A percentile compares a stretch with the other conserved stretches of the same genome.
Evolutionary conservation across 2,113 vertebrate genomes (phyloP).

Genomic region (Nibea coibor): DNA sequence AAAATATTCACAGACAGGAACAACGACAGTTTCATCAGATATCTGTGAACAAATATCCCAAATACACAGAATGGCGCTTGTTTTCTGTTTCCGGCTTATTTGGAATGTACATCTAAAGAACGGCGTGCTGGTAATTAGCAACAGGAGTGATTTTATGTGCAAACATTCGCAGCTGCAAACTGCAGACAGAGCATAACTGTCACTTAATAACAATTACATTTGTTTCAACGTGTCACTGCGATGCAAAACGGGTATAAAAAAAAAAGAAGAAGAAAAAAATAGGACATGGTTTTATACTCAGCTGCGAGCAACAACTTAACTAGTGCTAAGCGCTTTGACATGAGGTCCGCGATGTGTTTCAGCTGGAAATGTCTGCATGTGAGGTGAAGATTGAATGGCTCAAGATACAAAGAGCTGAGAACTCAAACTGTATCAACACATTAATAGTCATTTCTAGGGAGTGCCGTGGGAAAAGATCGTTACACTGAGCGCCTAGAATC

Average conservation of each 20-base stretch:
- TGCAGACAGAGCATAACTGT: not conserved
- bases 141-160: not conserved
- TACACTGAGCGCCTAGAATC: too few relatives aligned
- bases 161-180: not conserved
- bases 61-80: not conserved
- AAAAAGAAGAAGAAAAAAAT: too few relatives aligned
- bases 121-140: too few relatives aligned
- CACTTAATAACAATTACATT: not conserved
- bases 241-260: not conserved
- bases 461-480: not conserved
- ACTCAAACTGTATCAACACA: not conserved
- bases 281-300: not conserved
- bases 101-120: too few relatives aligned
- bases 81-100: too few relatives aligned
- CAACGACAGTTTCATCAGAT: not conserved
- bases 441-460: not conserved
- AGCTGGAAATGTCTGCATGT: not conserved
- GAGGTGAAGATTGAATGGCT: not conserved
- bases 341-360: not conserved
- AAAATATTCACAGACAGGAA: not conserved
- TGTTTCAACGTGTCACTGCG: not conserved
- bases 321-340: not conserved
- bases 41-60: not conserved
- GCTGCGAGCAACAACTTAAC: not conserved
- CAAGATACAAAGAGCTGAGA: not conserved